Percentiles rank a stretch among this genome's conserved stretches.
phyloP scores from a whole-genome alignment of 1,140 invertebrate genomes.

The Diabrotica virgifera region DNA sequence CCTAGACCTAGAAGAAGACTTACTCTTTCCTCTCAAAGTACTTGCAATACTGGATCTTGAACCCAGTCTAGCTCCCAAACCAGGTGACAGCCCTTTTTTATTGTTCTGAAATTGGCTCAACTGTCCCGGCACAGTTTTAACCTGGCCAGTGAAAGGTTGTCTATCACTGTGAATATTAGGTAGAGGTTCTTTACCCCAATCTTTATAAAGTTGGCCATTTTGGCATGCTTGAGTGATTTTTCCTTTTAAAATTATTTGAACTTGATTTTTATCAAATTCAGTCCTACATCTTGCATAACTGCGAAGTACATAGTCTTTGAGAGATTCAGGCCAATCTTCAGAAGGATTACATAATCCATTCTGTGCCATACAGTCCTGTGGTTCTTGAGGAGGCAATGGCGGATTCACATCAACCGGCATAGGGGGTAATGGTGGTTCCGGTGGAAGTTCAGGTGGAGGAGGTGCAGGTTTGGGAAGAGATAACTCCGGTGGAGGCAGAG shows the following conservation, averaged over 20 bases:
- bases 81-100: slow-evolving; percentile 53
- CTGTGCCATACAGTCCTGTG: slow-evolving; percentile 9
- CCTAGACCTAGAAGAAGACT: slow-evolving; percentile 42
- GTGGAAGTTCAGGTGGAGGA: slow-evolving; percentile 51
- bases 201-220: slow-evolving; percentile 78
- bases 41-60: slow-evolving; percentile 45
- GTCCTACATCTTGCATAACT: slow-evolving; percentile 89
- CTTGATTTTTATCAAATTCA: slow-evolving; percentile 82
- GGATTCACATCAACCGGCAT: slow-evolving; percentile 49
- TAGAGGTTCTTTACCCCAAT: slow-evolving; percentile 89
- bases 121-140: slow-evolving; percentile 53
- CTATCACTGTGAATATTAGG: slow-evolving; percentile 79
- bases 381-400: slow-evolving; percentile 47
- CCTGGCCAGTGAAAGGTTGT: slow-evolving; percentile 54
- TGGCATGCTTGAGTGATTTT: slow-evolving; percentile 87
- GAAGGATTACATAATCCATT: slow-evolving; percentile 44
- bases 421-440: slow-evolving; percentile 53
- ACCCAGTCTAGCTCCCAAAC: slow-evolving; percentile 55
- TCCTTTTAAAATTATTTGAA: slow-evolving; percentile 89
- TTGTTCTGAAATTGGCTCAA: slow-evolving; percentile 53
- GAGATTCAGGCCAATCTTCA: slow-evolving; percentile 66
- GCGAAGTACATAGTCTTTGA: slow-evolving; percentile 83
- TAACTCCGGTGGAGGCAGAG: slow-evolving; percentile 54
- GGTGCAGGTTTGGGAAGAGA: slow-evolving; percentile 44
- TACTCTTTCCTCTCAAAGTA: slow-evolving; percentile 42